Evolutionary conservation across 2,888 invertebrate genomes (phyloP).

Genomic region (Boloria euphrosyne): DNA sequence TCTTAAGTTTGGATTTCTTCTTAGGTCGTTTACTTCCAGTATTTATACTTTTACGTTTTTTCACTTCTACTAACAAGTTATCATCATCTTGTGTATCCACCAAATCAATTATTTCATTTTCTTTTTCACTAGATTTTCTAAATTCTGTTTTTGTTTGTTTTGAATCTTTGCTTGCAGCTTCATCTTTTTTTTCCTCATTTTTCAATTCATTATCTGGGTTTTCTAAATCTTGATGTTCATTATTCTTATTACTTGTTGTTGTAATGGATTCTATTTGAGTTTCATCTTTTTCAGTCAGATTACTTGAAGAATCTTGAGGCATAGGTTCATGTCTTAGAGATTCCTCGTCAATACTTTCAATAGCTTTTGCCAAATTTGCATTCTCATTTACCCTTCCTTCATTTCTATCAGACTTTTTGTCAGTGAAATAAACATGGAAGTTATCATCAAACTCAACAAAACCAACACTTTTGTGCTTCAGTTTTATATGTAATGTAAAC

Average conservation of each 20-base stretch:
- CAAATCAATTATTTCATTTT: not conserved
- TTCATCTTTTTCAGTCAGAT: not conserved
- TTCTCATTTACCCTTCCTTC: not conserved
- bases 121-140: too few species aligned
- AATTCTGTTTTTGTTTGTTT: too few species aligned
- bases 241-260: too few species aligned
- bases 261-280: not conserved
- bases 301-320: not conserved
- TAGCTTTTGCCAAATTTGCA: not conserved
- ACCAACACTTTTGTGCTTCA: conserved; percentile 61
- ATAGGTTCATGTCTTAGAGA: not conserved
- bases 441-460: conserved; percentile 68
- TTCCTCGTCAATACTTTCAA: not conserved
- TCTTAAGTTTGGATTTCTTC: conserved; percentile 39
- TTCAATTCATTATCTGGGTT: not conserved
- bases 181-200: not conserved
- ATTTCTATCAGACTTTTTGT: conserved; percentile 52
- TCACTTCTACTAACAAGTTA: not conserved
- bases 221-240: not conserved
- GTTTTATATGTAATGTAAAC: conserved; percentile 70
- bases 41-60: not conserved
- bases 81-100: conserved; percentile 31
- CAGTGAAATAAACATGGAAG: conserved; percentile 65
- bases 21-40: conserved; percentile 24
- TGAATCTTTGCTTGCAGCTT: too few species aligned